phyloP scores from a whole-genome alignment of 2,797 vertebrate species.

The Jordanella pulchra region DNA sequence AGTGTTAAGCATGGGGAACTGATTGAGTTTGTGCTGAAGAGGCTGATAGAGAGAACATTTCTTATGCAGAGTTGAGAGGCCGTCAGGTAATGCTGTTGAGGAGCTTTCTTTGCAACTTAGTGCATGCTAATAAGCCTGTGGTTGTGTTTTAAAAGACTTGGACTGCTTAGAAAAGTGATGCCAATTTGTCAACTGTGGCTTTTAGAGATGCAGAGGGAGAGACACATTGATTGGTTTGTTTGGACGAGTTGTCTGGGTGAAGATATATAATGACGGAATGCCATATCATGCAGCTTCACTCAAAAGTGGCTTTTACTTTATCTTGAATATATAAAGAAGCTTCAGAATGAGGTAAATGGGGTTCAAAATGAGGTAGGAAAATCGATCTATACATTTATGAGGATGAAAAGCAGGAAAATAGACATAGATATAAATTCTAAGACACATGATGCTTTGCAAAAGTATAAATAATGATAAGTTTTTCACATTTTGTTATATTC shows the following conservation, averaged over 20 bases:
- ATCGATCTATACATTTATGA: neutral
- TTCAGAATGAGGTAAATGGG: neutral
- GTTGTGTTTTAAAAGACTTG: conserved; percentile 34
- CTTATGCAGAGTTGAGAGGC: conserved; percentile 63
- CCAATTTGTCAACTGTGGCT: conserved; percentile 43
- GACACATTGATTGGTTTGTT: conserved; percentile 13
- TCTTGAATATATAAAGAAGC: neutral
- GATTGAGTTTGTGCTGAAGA: conserved; percentile 76
- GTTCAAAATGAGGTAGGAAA: neutral
- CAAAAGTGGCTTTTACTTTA: neutral
- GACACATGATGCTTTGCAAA: neutral
- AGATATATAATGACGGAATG: conserved; percentile 2
- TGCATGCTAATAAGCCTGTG: conserved; percentile 62
- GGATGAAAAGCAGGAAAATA: neutral
- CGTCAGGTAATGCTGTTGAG: conserved; percentile 53
- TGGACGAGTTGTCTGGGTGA: conserved; percentile 7
- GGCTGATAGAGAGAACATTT: conserved; percentile 58
- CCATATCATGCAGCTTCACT: neutral
- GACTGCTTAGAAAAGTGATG: conserved; percentile 28
- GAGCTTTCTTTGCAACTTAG: conserved; percentile 25
- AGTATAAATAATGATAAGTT: neutral
- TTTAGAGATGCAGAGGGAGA: conserved; percentile 18
- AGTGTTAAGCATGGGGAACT: conserved; percentile 81
- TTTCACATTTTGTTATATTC: neutral
- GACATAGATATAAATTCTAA: neutral